These are phyloP conservation scores for Bilobella aurantiaca DNA, from an alignment of 1,140 invertebrate species.

Conservation along the genomic window DNA sequence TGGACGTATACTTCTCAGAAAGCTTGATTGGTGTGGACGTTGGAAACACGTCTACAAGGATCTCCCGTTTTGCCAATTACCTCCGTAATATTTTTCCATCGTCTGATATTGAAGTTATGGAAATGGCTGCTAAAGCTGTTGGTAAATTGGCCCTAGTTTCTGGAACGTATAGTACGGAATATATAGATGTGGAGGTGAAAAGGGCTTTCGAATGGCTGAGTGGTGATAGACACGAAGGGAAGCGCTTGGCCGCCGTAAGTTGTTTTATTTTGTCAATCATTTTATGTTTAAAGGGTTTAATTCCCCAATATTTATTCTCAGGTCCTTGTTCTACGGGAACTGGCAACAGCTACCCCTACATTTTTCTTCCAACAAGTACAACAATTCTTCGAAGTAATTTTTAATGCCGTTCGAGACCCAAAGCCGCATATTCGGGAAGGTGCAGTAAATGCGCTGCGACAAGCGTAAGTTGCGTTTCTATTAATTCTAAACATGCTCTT, in stretches of 20 bases:
- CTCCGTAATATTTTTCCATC: slow-evolving; percentile 79
- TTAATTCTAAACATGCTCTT: background rate
- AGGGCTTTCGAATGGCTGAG: slow-evolving; percentile 85
- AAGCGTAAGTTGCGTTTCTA: slow-evolving; percentile 46
- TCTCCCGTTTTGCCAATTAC: slow-evolving; percentile 86
- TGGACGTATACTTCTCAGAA: slow-evolving; percentile 49
- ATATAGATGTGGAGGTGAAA: slow-evolving; percentile 93
- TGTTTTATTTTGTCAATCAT: background rate
- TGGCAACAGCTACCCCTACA: slow-evolving; percentile 90
- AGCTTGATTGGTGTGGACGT: slow-evolving; percentile 85
- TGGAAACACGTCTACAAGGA: slow-evolving; percentile 77
- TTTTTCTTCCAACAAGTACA: slow-evolving; percentile 98
- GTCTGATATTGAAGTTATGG: slow-evolving; percentile 83
- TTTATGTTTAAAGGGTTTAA: background rate
- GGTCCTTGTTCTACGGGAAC: slow-evolving; percentile 78
- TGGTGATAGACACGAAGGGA: slow-evolving; percentile 79
- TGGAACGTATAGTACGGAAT: slow-evolving; percentile 84
- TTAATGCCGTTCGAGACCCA: slow-evolving; percentile 80
- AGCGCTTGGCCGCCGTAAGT: slow-evolving; percentile 71
- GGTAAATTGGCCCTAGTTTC: slow-evolving; percentile 81
- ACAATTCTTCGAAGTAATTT: slow-evolving; percentile 90
- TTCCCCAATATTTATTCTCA: slow-evolving; percentile 35
- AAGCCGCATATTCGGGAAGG: slow-evolving; percentile 85
- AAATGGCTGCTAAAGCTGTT: slow-evolving; percentile 87
- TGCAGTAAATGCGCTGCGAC: slow-evolving; percentile 81